phyloP scores from a whole-genome alignment of 2,113 vertebrate species.

The Cettia cetti region DNA sequence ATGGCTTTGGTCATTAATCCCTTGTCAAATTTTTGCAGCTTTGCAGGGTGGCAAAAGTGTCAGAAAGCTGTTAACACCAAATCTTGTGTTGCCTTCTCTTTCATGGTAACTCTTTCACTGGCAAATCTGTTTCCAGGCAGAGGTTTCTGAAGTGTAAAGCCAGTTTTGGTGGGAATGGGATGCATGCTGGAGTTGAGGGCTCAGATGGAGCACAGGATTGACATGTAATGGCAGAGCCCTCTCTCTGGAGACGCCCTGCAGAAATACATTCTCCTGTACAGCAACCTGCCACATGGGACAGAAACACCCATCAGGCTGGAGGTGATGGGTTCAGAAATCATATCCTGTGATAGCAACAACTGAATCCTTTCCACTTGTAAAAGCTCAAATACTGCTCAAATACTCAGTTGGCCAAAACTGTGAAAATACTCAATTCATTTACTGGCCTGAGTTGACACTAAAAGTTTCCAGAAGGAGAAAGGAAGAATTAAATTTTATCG shows the following conservation, averaged over 20 bases:
- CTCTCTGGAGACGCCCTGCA: not conserved
- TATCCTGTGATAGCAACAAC: not conserved
- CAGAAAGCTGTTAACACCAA: not conserved
- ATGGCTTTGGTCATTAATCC: not conserved
- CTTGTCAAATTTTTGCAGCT: not conserved
- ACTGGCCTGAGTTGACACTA: not conserved
- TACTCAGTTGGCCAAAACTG: not conserved
- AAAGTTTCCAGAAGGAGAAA: not conserved
- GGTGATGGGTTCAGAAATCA: not conserved
- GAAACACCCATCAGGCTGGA: not conserved
- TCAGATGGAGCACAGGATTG: not conserved
- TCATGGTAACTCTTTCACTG: not conserved
- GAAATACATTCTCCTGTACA: not conserved
- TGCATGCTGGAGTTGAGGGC: fast-evolving
- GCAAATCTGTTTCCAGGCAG: not conserved
- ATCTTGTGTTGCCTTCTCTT: not conserved
- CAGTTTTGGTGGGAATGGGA: not conserved
- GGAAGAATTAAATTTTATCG: not conserved
- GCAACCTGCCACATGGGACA: not conserved
- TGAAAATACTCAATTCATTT: not conserved
- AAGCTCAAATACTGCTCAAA: not conserved
- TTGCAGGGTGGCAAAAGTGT: not conserved
- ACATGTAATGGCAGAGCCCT: not conserved
- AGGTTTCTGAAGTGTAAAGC: not conserved
- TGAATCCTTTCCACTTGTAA: not conserved